Percentiles rank a stretch among this genome's conserved stretches.
Conservation (phyloP, 2,888 invertebrate species). For the Caenorhabditis sp. region DNA sequence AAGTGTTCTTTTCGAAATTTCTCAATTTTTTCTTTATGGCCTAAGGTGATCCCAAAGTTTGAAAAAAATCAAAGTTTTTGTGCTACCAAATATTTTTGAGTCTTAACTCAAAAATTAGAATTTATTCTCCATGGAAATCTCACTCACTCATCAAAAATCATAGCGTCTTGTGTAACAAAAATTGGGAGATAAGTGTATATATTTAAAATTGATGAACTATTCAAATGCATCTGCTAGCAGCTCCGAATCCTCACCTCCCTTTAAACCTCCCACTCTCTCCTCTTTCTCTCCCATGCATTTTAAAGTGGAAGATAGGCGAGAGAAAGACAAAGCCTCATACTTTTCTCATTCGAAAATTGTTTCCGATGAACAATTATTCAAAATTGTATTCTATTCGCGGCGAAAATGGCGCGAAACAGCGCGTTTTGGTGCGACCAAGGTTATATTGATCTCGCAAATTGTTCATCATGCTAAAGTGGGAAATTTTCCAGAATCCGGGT, state of each 20-base stretch:
- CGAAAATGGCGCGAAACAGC: neutral
- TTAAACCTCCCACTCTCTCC: neutral
- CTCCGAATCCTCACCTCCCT: neutral
- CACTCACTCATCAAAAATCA: too few species aligned
- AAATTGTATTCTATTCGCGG: neutral
- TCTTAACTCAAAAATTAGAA: too few species aligned
- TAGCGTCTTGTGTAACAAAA: too few species aligned
- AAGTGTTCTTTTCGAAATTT: too few species aligned
- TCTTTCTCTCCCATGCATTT: neutral
- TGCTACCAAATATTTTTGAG: too few species aligned
- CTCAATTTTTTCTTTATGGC: too few species aligned
- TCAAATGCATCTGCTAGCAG: slow-evolving; percentile 1
- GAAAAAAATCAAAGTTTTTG: too few species aligned
- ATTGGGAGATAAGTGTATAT: too few species aligned
- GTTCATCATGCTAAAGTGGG: too few species aligned
- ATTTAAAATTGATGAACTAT: neutral
- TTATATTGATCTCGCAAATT: neutral
- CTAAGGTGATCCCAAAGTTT: too few species aligned
- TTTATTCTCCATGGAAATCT: too few species aligned
- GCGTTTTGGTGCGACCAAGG: neutral
- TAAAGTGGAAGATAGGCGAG: neutral
- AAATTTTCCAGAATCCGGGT: slow-evolving; percentile 26
- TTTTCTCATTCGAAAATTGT: neutral
- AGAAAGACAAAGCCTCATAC: neutral
- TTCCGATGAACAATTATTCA: slow-evolving; percentile 4